Percentiles rank a stretch among this genome's conserved stretches.
These are phyloP conservation scores for Notothenia coriiceps DNA, from an alignment of 2,113 vertebrate genomes.

Conservation along the genomic window DNA sequence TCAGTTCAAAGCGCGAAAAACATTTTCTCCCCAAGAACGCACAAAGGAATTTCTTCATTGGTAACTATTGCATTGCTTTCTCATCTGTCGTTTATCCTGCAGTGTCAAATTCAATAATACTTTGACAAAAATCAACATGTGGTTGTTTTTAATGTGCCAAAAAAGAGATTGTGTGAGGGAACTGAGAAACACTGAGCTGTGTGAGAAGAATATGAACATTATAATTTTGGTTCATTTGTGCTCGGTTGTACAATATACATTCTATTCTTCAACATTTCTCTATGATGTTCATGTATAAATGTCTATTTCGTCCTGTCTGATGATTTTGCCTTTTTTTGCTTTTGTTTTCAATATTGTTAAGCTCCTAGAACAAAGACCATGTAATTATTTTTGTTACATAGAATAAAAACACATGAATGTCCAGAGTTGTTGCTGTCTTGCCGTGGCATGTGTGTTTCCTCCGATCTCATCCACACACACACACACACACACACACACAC, in stretches of 20 bases:
- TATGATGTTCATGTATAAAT: conserved; percentile 71
- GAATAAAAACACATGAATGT: conserved; percentile 84
- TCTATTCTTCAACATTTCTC: conserved; percentile 68
- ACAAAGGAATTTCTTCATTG: neutral
- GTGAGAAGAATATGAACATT: conserved; percentile 36
- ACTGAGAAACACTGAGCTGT: conserved; percentile 16
- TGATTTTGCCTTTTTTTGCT: conserved; percentile 35
- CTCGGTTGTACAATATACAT: conserved; percentile 72
- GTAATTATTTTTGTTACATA: conserved; percentile 89
- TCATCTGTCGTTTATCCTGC: neutral
- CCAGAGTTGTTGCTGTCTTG: conserved; percentile 31
- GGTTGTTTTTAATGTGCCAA: conserved; percentile 52
- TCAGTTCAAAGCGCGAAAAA: neutral
- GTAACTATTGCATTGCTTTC: neutral
- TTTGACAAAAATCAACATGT: neutral
- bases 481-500: conserved; percentile 20
- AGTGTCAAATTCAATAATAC: neutral
- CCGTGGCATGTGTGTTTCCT: conserved; percentile 9
- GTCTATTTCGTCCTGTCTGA: conserved; percentile 64
- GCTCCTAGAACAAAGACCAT: conserved; percentile 78
- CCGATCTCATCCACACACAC: neutral
- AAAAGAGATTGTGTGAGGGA: conserved; percentile 11
- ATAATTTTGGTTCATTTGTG: conserved; percentile 62
- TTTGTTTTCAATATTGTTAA: conserved; percentile 71
- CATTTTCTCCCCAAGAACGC: neutral